phyloP scores from a whole-genome alignment of 2,888 invertebrate genomes.

The Sturmia bella region DNA sequence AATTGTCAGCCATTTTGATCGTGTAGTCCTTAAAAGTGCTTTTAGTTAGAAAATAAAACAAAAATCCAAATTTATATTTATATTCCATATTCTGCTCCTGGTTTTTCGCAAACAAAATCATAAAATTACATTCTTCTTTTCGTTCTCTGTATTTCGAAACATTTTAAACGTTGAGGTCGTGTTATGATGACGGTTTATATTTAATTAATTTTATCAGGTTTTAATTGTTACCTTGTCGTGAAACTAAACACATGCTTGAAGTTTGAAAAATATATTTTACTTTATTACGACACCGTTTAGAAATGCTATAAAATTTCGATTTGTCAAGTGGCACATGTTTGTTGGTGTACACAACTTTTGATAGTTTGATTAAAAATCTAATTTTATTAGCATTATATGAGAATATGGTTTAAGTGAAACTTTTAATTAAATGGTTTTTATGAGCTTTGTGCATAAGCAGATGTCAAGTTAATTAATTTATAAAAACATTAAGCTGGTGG shows the following conservation, averaged over 20 bases:
- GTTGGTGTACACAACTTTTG: constrained; percentile 1
- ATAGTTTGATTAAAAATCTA: constrained; percentile 46
- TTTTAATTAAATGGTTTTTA: constrained; percentile 49
- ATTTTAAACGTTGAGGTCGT: too few relatives aligned
- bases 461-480: neutral
- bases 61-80: too few relatives aligned
- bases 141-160: too few relatives aligned
- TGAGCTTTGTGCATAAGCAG: neutral
- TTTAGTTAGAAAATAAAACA: too few relatives aligned
- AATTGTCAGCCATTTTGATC: too few relatives aligned
- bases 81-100: too few relatives aligned
- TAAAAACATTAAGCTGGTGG: too few relatives aligned
- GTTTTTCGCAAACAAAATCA: too few relatives aligned
- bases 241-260: neutral
- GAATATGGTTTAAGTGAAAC: constrained; percentile 38
- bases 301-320: constrained; percentile 25
- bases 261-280: constrained; percentile 15
- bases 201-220: constrained; percentile 43
- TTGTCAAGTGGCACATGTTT: constrained; percentile 10
- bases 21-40: too few relatives aligned
- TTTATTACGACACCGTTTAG: constrained; percentile 34
- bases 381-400: constrained; percentile 44
- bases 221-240: constrained; percentile 10
- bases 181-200: too few relatives aligned
- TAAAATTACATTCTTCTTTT: too few relatives aligned